phyloP scores from a whole-genome alignment of 2,888 invertebrate genomes.

The Xiphydria camelus region DNA sequence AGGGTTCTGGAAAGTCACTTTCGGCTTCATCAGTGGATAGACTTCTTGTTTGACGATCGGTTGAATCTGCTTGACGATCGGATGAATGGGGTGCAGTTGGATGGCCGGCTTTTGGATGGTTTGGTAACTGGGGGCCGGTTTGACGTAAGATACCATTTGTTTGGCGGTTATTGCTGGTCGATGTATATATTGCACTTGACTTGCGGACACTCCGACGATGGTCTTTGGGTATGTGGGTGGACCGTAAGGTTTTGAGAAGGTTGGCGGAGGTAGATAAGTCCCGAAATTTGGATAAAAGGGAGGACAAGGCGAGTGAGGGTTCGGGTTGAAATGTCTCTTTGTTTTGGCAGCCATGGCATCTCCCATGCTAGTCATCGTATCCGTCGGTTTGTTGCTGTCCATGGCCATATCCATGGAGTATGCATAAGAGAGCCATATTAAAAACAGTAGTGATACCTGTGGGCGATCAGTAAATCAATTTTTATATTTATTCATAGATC shows the following conservation, averaged over 20 bases:
- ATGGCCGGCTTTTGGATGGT: constrained; percentile 2
- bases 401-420: neutral
- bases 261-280: constrained; percentile 27
- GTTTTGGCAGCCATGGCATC: constrained; percentile 29
- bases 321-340: constrained; percentile 45
- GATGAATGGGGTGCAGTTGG: constrained; percentile 12
- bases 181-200: constrained; percentile 30
- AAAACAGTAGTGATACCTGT: too few species aligned
- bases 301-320: constrained; percentile 47
- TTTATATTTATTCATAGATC: too few species aligned
- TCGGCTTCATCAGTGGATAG: constrained; percentile 17
- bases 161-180: constrained; percentile 24
- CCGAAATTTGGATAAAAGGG: constrained; percentile 34
- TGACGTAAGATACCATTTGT: constrained; percentile 35
- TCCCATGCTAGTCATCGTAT: too few species aligned
- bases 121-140: constrained; percentile 18
- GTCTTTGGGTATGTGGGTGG: constrained; percentile 32
- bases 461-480: too few species aligned
- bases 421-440: neutral
- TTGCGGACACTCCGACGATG: constrained; percentile 1
- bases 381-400: too few species aligned
- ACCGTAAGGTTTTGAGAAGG: constrained; percentile 32
- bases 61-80: constrained; percentile 6
- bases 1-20: constrained; percentile 39
- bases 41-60: constrained; percentile 17